Conservation (phyloP, 2,113 vertebrate genomes). For the Falcunculus frontatus region DNA sequence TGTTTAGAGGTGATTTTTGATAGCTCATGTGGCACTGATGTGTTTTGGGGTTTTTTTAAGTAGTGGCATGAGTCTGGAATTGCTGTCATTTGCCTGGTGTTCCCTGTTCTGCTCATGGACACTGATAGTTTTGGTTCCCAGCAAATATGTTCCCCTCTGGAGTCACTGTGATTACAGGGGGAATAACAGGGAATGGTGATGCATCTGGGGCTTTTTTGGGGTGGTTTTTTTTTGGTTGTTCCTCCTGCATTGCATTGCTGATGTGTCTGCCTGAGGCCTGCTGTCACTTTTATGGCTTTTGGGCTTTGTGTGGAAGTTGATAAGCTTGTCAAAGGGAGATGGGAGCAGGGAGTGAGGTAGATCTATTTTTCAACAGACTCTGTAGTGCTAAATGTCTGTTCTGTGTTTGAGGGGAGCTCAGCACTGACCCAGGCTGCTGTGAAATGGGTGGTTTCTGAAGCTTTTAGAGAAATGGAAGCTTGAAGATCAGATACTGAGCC, state of each 20-base stretch:
- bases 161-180: not conserved
- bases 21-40: not conserved
- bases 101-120: not conserved
- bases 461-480: not conserved
- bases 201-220: not conserved
- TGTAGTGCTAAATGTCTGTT: not conserved
- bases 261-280: not conserved
- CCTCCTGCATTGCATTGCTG: not conserved
- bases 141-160: not conserved
- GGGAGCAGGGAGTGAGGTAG: not conserved
- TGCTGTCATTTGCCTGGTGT: rapidly evolving
- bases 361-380: not conserved
- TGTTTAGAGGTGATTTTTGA: not conserved
- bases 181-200: not conserved
- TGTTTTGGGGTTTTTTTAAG: not conserved
- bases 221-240: not conserved
- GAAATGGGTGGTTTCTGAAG: not conserved
- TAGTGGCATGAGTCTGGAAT: not conserved
- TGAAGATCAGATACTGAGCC: not conserved
- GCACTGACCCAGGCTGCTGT: not conserved
- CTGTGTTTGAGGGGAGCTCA: not conserved
- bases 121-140: not conserved
- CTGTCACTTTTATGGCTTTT: not conserved
- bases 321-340: not conserved
- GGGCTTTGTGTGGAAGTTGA: not conserved